Conservation (phyloP, 2,797 vertebrate genomes). For the Cephalopachus bancanus region DNA sequence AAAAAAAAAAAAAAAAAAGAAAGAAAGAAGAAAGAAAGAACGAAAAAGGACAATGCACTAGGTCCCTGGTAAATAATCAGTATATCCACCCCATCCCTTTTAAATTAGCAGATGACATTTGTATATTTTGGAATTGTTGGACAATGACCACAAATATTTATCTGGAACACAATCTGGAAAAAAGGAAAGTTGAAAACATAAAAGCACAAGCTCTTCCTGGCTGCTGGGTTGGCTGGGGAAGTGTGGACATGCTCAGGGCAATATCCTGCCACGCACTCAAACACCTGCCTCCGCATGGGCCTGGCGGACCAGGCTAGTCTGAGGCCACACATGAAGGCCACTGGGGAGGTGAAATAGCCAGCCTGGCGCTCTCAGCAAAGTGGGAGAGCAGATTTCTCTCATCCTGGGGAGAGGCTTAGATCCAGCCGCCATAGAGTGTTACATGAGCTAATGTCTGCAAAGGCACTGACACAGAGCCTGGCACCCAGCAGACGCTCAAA, state of each 20-base stretch:
- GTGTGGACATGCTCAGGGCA: background rate
- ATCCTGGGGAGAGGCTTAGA: background rate
- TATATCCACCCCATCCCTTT: background rate
- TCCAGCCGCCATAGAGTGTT: background rate
- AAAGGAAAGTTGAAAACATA: slow-evolving; percentile 33
- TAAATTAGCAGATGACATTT: background rate
- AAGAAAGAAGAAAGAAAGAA: background rate
- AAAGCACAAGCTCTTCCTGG: slow-evolving; percentile 21
- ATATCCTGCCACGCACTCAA: background rate
- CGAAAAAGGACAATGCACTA: background rate
- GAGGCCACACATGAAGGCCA: background rate
- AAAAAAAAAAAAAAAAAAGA: too few species aligned
- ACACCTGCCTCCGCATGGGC: background rate
- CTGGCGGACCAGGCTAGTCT: background rate
- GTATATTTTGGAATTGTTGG: slow-evolving; percentile 46
- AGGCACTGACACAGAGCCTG: background rate
- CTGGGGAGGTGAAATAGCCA: background rate
- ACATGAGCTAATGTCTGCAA: slow-evolving; percentile 16
- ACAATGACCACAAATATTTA: slow-evolving; percentile 19
- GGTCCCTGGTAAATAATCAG: background rate
- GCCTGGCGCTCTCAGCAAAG: background rate
- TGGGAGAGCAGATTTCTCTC: slow-evolving; percentile 18
- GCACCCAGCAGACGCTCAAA: background rate
- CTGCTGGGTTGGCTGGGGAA: background rate
- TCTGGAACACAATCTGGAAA: slow-evolving; percentile 56